Base-by-base conservation (phyloP, 2,113 vertebrate species). In the Limnothrissa miodon region DNA sequence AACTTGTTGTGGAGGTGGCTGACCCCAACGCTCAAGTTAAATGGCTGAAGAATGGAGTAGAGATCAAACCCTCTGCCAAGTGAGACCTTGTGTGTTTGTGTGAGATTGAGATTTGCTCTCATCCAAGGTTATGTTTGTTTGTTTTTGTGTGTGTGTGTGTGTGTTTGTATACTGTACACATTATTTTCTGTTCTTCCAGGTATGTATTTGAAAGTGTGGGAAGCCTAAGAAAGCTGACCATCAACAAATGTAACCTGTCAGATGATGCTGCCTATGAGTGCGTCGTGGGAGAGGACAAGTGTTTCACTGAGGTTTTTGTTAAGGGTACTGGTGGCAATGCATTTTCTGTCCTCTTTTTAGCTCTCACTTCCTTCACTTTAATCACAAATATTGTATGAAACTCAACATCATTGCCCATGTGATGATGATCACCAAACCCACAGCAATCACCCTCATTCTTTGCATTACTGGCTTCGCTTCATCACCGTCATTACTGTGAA, bases 251-350 rank as follows among this genome's bases (percentile, higher is more conserved):
- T 91, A 96, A 93, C 0, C 89, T 98, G 90, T 95, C 96, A 0
- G 97, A 98, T 8, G 97, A 98, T 13, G 96, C 97, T 0, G 94
- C 93, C 0, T 98, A 98, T 2, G 96, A 98, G 88, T 97, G 95
- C 11, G 90, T 94, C 0, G 90, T 96, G 1, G 94, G 92, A 1
- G 97, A 97, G 0, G 97, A 98, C 88, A 97, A 96, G 86, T 90
- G 92, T 86, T 94, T 92, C 93, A 96, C 96, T 0, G 96, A 98
- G 88, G 87, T 98, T 85, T 97, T 97, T 5, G 95, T 98, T 86
- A 97, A 93, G 95, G 97, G 97, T 97, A 90, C 62, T 36, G 25
- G 45, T 45, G 45, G 25, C 62, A 66, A 66, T 9, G 33, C 62
- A 66, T 13, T 70, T 29, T 70, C 9, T 25, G 23, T 70, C 62